Conservation (phyloP, 1,140 invertebrate genomes). For the Drosophila takahashii region DNA sequence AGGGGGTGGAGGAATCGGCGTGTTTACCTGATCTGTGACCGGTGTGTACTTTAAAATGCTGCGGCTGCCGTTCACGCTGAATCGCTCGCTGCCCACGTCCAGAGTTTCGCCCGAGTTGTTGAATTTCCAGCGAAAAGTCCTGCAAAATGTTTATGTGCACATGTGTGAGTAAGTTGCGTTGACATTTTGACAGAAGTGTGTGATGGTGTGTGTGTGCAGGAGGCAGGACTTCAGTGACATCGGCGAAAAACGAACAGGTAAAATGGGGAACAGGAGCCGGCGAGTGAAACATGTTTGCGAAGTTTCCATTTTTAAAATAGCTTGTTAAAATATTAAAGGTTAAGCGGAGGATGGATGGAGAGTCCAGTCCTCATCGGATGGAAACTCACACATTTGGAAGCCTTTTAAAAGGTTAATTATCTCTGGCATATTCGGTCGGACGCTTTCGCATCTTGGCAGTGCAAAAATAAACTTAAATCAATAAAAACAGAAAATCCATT, state of each 20-base stretch:
- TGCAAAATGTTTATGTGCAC: constrained; percentile 53
- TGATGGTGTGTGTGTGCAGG: constrained; percentile 33
- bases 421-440: constrained; percentile 73
- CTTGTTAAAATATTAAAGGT: constrained; percentile 83
- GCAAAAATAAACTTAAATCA: constrained; percentile 56
- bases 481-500: constrained; percentile 53
- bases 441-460: constrained; percentile 55
- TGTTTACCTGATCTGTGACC: constrained; percentile 87
- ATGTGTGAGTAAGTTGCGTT: constrained; percentile 67
- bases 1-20: constrained; percentile 10
- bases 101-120: constrained; percentile 94
- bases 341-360: constrained; percentile 38
- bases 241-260: constrained; percentile 16
- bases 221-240: constrained; percentile 42
- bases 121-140: constrained; percentile 95
- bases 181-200: constrained; percentile 74
- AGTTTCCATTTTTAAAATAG: constrained; percentile 81
- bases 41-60: constrained; percentile 90
- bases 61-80: constrained; percentile 88
- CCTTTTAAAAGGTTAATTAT: constrained; percentile 81
- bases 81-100: constrained; percentile 90
- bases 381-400: constrained; percentile 16
- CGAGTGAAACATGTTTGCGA: constrained; percentile 69
- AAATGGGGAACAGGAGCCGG: background rate
- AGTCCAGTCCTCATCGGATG: constrained; percentile 10